Base-by-base conservation (phyloP, 2,888 invertebrate species). In the Hartigia nigra region DNA sequence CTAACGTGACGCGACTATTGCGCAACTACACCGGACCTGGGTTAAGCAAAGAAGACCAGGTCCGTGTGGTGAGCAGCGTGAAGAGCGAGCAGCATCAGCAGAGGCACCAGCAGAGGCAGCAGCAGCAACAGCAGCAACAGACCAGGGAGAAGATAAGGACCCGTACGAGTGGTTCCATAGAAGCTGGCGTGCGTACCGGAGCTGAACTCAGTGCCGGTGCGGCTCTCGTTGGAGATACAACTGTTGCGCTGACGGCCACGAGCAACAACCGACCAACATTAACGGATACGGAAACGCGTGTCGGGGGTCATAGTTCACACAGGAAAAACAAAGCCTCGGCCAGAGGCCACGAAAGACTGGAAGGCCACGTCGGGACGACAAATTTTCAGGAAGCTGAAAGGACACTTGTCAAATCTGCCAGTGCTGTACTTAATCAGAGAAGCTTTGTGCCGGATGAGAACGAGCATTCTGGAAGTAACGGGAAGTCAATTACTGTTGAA, bases 1-100 rank as follows among this genome's bases (percentile, higher is more conserved):
- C 90, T 80, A 91, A 91, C 86, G 88, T 90, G 87, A 91, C 91
- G 86, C 87, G 90, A 82, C 86, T 89, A 84, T 89, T 90, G 88
- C 89, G 90, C 86, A 90, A 90, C 87, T 90, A 90, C 86, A 90
- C 88, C 87, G 90, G 89, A 87, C 88, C 89, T 88, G 87, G 88
- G 87, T 83, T 87, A 87, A 89, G 86, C 86, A 84, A 83, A 77
- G 86, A 85, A 84, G 86, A 84, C 80, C 79, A 79, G 78, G 76
- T 78, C n/a, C 77, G 80, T 1, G 76, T 34, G 72, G 31, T 23
- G 72, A 34, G 72, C 31, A 14, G 32, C 39, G 72, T 74, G 76
- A 75, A 31, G 72, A 72, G 31, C 72, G 72, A 69, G 72, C 74
- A 77, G 74, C 78, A 79, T 77, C 77, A 81, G 69, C 78, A 34